phyloP scores from a whole-genome alignment of 2,113 vertebrate species.

The Chaenocephalus aceratus region DNA sequence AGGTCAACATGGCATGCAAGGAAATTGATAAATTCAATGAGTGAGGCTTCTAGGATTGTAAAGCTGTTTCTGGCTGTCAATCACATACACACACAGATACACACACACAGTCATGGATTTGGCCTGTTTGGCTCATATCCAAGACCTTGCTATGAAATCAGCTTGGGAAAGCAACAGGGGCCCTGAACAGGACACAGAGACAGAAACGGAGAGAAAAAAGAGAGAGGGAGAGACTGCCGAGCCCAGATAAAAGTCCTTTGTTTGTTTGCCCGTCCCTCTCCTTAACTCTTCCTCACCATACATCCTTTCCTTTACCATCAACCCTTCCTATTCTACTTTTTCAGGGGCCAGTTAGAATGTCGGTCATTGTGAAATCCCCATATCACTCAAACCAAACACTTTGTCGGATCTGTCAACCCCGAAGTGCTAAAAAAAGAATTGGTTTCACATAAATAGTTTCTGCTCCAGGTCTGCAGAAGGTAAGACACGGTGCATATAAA shows the following conservation, averaged over 20 bases:
- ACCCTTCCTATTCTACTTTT: conserved; percentile 44
- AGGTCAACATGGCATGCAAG: neutral
- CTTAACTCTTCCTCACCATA: conserved; percentile 54
- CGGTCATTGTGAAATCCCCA: conserved; percentile 51
- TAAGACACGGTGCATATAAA: neutral
- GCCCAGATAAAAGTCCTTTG: conserved; percentile 76
- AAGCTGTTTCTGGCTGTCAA: conserved; percentile 25
- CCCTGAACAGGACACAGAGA: conserved; percentile 73
- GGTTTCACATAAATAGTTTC: conserved; percentile 30
- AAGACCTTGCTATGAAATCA: conserved; percentile 74
- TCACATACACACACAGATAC: conserved; percentile 28
- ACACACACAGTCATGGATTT: conserved; percentile 44
- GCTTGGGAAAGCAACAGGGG: conserved; percentile 77
- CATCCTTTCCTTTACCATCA: conserved; percentile 62
- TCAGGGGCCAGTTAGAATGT: conserved; percentile 31
- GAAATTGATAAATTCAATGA: neutral
- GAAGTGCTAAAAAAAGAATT: conserved; percentile 31
- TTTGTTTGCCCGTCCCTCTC: conserved; percentile 72
- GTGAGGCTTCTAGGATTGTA: conserved; percentile 22
- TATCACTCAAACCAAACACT: conserved; percentile 37
- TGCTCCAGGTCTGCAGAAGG: conserved; percentile 13
- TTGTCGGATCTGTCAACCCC: conserved; percentile 38
- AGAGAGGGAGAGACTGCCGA: conserved; percentile 61
- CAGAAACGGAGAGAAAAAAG: conserved; percentile 40
- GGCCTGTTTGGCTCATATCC: conserved; percentile 67